A percentile compares a stretch with the other conserved stretches of the same genome.
Conservation (phyloP, 2,797 vertebrate genomes). For the Hafferia zeledoni region DNA sequence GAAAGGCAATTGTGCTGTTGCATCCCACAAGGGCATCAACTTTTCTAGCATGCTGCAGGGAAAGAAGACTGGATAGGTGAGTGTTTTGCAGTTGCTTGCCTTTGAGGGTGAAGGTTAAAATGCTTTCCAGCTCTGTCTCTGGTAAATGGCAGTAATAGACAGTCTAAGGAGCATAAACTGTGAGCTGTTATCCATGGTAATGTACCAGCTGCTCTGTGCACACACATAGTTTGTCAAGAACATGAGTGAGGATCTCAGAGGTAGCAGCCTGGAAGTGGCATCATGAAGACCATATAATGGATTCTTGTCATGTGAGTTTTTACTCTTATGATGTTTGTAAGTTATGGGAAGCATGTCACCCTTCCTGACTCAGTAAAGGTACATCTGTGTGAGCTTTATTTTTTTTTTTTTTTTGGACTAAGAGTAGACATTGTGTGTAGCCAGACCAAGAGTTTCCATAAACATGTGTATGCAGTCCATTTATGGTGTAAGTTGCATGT, state of each 20-base stretch:
- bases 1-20: background rate
- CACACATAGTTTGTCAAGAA: background rate
- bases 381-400: background rate
- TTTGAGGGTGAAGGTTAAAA: background rate
- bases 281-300: background rate
- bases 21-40: background rate
- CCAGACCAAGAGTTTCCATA: background rate
- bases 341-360: background rate
- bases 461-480: fast-evolving
- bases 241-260: background rate
- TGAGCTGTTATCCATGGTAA: background rate
- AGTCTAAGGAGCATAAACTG: background rate
- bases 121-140: background rate
- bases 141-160: background rate
- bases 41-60: background rate
- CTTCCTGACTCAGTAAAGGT: background rate
- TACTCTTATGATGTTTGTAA: background rate
- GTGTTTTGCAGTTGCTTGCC: background rate
- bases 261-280: background rate
- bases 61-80: background rate
- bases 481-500: background rate
- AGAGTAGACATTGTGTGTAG: background rate
- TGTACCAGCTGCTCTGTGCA: background rate
- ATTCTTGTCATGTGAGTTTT: background rate
- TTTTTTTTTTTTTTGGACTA: background rate